Evolutionary conservation across 92 coral and sea anemone species (phyloP), one percentile per base, ranked within the genome.

Genomic region (Zoanthus sociatus): DNA sequence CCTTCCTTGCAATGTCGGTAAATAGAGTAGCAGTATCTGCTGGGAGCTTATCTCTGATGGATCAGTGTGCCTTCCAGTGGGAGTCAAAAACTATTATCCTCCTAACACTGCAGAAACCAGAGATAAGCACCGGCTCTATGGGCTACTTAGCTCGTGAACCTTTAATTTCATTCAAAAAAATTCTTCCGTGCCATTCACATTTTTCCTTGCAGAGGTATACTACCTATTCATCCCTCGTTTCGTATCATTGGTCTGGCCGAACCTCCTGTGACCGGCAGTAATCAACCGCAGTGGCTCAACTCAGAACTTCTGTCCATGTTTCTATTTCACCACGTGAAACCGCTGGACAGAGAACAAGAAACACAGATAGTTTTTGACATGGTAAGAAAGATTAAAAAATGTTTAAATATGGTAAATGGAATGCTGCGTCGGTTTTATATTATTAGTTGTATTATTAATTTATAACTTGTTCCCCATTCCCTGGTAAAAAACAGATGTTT

Each of bases 211-310:
- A 97, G 98, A 88, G 98, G 96, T 44, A 91, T 92, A 82, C 79
- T 90, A 68, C 84, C 94, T 83, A 97, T 97, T 67, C 98, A 96
- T 56, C 98, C 97, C 17, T 91, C 99, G 30, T 97, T 97, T 84
- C 98, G 99, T 84, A 83, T 96, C 88, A 87, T 93, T 78, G 99
- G 96, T 78, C 84, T 96, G 56, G 99, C 97, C 26, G 99, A 96
- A 88, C 99, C 99, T 32, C 99, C 99, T 14, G 81, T 88, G 16
- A 64, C 93, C 31, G 93, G 96, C 78, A 93, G 96, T 74, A 89
- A 91, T 86, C 99, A 97, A 78, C 90, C 89, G 17, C 98, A 94
- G 77, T 97, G 99, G 99, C 94, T 97, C 32, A 94, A 92, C 91
- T 93, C 99, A 1, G 99, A 97, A 51, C 87, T 97, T 42, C 87